These are phyloP conservation scores for Microcebus ravelobensis DNA, from an alignment of 2,113 vertebrate species.

Conservation along the genomic window DNA sequence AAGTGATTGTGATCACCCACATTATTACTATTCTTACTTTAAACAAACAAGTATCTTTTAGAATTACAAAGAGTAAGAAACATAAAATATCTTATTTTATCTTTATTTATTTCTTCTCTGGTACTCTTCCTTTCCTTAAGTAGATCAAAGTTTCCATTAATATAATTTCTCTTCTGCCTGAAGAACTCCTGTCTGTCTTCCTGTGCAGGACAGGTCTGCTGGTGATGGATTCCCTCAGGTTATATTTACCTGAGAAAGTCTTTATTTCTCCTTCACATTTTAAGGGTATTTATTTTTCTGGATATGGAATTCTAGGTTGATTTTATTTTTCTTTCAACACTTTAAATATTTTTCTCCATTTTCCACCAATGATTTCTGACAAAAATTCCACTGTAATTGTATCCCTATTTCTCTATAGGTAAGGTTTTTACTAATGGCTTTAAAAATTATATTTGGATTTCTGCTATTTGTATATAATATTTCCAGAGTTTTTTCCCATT, in stretches of 20 bases:
- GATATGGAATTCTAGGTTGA: background rate
- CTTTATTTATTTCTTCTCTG: background rate
- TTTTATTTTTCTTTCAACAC: background rate
- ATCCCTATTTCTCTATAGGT: background rate
- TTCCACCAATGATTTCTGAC: background rate
- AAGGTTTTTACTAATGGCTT: background rate
- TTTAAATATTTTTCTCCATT: background rate
- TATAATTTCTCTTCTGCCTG: background rate
- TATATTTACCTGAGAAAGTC: background rate
- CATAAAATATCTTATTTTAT: background rate
- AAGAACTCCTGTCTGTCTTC: background rate
- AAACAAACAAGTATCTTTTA: background rate
- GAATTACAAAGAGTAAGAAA: background rate
- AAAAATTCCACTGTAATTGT: background rate
- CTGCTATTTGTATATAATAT: background rate
- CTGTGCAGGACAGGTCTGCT: background rate
- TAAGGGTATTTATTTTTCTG: background rate
- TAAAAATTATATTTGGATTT: background rate
- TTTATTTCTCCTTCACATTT: background rate
- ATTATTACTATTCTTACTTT: background rate
- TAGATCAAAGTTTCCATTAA: background rate
- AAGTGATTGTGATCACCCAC: background rate
- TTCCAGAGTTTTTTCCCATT: background rate
- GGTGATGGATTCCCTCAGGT: background rate
- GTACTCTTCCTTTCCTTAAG: background rate